Evolutionary conservation across 2,797 vertebrate species (phyloP).

Genomic region (Menidia menidia): DNA sequence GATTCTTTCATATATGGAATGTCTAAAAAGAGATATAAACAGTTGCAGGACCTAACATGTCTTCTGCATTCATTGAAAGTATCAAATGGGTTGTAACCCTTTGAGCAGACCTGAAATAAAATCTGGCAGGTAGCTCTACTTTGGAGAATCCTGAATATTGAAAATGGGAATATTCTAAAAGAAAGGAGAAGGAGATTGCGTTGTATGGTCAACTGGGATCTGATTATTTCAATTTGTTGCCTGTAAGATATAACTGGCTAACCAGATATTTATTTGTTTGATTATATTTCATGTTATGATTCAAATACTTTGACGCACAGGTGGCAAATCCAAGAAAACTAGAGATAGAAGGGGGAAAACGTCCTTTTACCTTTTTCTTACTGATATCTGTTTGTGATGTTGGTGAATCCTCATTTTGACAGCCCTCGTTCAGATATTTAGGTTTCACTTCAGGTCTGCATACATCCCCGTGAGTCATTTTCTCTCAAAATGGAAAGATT

Average conservation of each 20-base stretch:
- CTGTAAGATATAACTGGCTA: slow-evolving; percentile 37
- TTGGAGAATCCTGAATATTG: slow-evolving; percentile 12
- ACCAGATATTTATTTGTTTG: slow-evolving; percentile 1
- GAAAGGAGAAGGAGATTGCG: not conserved
- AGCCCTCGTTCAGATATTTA: slow-evolving; percentile 35
- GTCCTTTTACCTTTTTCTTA: slow-evolving; percentile 30
- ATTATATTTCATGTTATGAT: too few species aligned
- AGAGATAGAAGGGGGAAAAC: too few species aligned
- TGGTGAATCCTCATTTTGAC: slow-evolving; percentile 39
- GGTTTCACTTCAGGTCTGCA: slow-evolving; percentile 27
- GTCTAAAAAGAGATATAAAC: slow-evolving; percentile 1
- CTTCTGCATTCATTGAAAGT: slow-evolving; percentile 19
- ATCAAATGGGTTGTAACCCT: slow-evolving; percentile 15
- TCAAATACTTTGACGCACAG: too few species aligned
- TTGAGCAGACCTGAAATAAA: not conserved
- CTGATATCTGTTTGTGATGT: slow-evolving; percentile 42
- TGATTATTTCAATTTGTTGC: slow-evolving; percentile 25
- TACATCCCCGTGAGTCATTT: slow-evolving; percentile 20
- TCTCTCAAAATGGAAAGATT: slow-evolving; percentile 18
- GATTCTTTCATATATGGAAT: not conserved
- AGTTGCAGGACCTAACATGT: slow-evolving; percentile 5
- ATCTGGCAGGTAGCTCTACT: not conserved
- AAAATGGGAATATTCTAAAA: slow-evolving; percentile 20
- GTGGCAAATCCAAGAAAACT: too few species aligned
- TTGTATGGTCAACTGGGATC: slow-evolving; percentile 28